Evolutionary conservation across 2,113 vertebrate genomes (phyloP), one percentile per base, ranked within the genome.

Genomic region (Pangasianodon gigas): DNA sequence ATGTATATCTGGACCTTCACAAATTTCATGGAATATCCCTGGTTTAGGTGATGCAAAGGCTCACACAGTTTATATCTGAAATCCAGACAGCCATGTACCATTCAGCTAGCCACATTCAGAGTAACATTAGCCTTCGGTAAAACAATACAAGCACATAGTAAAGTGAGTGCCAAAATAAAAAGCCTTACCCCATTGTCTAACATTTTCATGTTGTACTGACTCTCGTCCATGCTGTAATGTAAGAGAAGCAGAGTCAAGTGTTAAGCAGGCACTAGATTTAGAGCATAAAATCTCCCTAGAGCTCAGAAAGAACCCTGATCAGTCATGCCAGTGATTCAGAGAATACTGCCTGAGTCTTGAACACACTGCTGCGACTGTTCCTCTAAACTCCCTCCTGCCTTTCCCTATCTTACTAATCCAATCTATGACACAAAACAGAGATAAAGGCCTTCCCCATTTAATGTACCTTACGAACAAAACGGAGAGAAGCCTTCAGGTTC

Each of bases 141-240:
- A 84, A 60, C 19, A 41, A 9, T 60, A 24, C 32, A 62, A 83
- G 8, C 32, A 29, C 56, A 29, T 4, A 44, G 82, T 62, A 58
- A 52, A 71, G 6, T 2, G 19, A 60, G 24, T 13, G 2, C 19
- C 4, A 62, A 74, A 85, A 37, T 44, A 56, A 85, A 69, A 37
- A n/a, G 18, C 13, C 96, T 96, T 94, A 96, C 95, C 2, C 96
- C 95, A n/a, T 51, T 93, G 21, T 96, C 95, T 85, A 96, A 95
- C 90, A 89, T 90, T 87, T 93, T 95, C 60, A 95, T 91, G 91
- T 14, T 19, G 89, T 93, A 95, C 80, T 93, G 94, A 74, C 92
- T 44, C 37, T 96, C 96, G 62, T 92, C 95, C 95, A 96, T 96
- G 91, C 96, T 96, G 93, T 60, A 82, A 86, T 13, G 91, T n/a